Base-by-base conservation (phyloP, 2,797 vertebrate species). In the Halcyon chelicuti region DNA sequence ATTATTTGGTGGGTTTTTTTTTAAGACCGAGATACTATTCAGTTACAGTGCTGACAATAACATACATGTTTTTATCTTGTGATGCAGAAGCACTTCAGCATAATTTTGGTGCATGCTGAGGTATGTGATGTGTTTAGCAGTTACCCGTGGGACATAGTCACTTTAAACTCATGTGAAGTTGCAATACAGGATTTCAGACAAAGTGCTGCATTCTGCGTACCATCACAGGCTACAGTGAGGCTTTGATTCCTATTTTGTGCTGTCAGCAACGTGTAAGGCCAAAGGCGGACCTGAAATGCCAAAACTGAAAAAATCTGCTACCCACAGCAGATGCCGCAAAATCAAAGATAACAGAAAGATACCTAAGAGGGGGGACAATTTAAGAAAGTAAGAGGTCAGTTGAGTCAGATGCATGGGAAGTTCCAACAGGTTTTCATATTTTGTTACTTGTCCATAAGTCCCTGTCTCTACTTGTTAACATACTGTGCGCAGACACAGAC, bases 21-120 rank as follows among this genome's bases (percentile, higher is more conserved):
- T 55, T 31, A 14, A 66, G 55, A 66, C 19, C 2, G 10, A 70
- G 52, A 47, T 54, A 23, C 60, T 54, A 18, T 55, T 88, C 58
- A 29, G 25, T 89, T 75, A 28, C 40, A 29, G 8, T 9, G 31
- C 51, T 91, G 67, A 54, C n/a, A 77, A 11, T 73, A 49, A 42
- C 2, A 2, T 9, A 7, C 5, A 1, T 22, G 9, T 15, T 70
- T 88, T 78, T 81, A 37, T 37, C 62, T 89, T 52, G 60, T 0
- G 0, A 33, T 21, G 17, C 39, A 78, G 79, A 86, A 84, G 15
- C 31, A 37, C 67, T 74, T 71, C 67, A 92, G 14, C 52, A n/a
- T 2, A 25, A 15, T 81, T 58, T 66, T 55, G 67, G 26, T 2
- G 0, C 2, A 0, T 52, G 46, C 58, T 0, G 2, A 79, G 46